Evolutionary conservation across 2,797 vertebrate genomes (phyloP).

Genomic region (Moxostoma hubbsi): DNA sequence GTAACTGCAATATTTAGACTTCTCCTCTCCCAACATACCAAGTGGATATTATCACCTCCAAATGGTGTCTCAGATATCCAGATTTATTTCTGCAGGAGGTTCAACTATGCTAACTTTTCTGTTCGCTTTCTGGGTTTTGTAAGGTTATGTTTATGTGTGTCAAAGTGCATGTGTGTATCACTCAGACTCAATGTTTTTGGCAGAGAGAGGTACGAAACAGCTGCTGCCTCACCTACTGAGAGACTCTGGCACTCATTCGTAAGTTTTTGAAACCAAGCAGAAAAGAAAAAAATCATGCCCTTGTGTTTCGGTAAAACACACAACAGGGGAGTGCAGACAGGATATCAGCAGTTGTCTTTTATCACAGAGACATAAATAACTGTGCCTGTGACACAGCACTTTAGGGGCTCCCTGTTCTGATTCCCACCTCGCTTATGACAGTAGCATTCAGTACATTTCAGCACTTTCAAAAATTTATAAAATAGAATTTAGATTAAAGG

Average conservation of each 20-base stretch:
- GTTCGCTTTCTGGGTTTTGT: background rate
- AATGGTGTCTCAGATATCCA: background rate
- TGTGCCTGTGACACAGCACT: background rate
- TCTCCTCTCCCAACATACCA: background rate
- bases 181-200: slow-evolving; percentile 3
- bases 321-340: slow-evolving; percentile 10
- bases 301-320: slow-evolving; percentile 27
- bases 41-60: background rate
- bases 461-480: background rate
- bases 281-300: slow-evolving; percentile 17
- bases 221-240: slow-evolving; percentile 37
- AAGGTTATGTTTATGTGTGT: slow-evolving; percentile 17
- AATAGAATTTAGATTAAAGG: background rate
- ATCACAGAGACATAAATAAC: slow-evolving; percentile 11
- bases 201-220: slow-evolving; percentile 36
- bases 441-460: background rate
- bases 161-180: background rate
- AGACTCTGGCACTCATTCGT: slow-evolving; percentile 29
- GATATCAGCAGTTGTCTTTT: slow-evolving; percentile 14
- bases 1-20: background rate
- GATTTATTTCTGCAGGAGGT: slow-evolving; percentile 1
- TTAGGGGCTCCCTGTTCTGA: background rate
- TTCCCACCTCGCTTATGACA: background rate
- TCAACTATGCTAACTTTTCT: background rate
- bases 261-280: slow-evolving; percentile 31